phyloP scores from a whole-genome alignment of 1,140 invertebrate genomes.

The Drosophila kanapiae region DNA sequence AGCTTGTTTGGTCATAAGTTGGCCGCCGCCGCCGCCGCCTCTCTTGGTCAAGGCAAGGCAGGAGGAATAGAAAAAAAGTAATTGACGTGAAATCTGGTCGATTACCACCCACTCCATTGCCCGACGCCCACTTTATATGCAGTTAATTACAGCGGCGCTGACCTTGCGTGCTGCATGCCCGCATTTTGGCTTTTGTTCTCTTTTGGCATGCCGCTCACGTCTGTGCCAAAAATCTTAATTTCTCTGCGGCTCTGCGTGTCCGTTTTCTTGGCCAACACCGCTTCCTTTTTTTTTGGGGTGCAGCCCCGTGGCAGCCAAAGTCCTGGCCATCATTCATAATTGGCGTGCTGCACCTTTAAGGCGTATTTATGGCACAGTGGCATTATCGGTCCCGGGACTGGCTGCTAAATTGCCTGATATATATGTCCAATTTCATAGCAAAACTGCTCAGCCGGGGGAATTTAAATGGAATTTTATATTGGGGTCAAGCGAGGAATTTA shows the following conservation, averaged over 20 bases:
- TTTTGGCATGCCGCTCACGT: constrained; percentile 70
- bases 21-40: constrained; percentile 31
- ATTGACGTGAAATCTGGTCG: constrained; percentile 73
- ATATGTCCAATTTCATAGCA: constrained; percentile 28
- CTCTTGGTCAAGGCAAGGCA: constrained; percentile 3
- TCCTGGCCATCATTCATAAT: constrained; percentile 73
- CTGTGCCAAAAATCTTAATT: constrained; percentile 81
- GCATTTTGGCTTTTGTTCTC: constrained; percentile 48
- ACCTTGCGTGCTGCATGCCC: constrained; percentile 76
- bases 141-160: constrained; percentile 73
- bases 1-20: constrained; percentile 67
- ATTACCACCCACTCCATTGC: constrained; percentile 20
- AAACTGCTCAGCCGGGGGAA: constrained; percentile 22
- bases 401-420: constrained; percentile 47
- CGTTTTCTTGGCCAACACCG: constrained; percentile 57
- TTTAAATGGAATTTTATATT: constrained; percentile 38
- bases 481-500: constrained; percentile 25
- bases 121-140: constrained; percentile 51
- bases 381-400: constrained; percentile 39
- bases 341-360: constrained; percentile 73
- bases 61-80: constrained; percentile 46
- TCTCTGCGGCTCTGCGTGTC: constrained; percentile 74
- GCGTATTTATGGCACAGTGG: constrained; percentile 60
- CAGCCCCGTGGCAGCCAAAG: constrained; percentile 34
- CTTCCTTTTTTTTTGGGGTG: constrained; percentile 35